A percentile compares a stretch with the other conserved stretches of the same genome.
These are phyloP conservation scores for Elaphurus davidianus DNA, from an alignment of 2,113 vertebrate species.

Conservation along the genomic window DNA sequence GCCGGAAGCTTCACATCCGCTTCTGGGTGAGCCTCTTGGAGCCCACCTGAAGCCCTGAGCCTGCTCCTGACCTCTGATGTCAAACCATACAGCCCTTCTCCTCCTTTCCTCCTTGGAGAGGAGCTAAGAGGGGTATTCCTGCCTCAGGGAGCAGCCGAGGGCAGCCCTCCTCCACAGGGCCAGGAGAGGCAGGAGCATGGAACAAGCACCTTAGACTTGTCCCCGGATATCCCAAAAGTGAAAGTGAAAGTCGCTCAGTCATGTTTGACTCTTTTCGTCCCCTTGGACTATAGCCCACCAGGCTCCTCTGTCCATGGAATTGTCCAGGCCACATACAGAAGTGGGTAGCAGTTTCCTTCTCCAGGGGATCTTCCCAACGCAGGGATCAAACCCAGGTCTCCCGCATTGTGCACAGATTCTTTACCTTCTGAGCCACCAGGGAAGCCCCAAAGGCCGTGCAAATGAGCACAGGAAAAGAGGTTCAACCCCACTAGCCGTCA, in stretches of 20 bases:
- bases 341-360: neutral
- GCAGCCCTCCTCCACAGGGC: neutral
- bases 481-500: neutral
- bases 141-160: neutral
- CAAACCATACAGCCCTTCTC: neutral
- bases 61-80: neutral
- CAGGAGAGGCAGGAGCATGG: neutral
- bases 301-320: neutral
- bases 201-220: neutral
- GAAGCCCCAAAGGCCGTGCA: neutral
- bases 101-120: neutral
- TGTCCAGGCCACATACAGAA: neutral
- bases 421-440: neutral
- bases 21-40: neutral
- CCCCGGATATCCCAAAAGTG: neutral
- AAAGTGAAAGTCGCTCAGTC: neutral
- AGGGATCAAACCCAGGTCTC: neutral
- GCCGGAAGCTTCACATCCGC: neutral
- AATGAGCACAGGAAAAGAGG: neutral
- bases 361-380: neutral
- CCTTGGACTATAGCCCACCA: neutral
- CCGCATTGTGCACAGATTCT: neutral
- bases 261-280: accelerated
- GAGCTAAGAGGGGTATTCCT: neutral
- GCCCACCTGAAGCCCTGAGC: neutral